A percentile compares a stretch with the other conserved stretches of the same genome.
These are phyloP conservation scores for Apostichopus californicus DNA, from an alignment of 35 echinoderm and acorn worm genomes.

Conservation along the genomic window DNA sequence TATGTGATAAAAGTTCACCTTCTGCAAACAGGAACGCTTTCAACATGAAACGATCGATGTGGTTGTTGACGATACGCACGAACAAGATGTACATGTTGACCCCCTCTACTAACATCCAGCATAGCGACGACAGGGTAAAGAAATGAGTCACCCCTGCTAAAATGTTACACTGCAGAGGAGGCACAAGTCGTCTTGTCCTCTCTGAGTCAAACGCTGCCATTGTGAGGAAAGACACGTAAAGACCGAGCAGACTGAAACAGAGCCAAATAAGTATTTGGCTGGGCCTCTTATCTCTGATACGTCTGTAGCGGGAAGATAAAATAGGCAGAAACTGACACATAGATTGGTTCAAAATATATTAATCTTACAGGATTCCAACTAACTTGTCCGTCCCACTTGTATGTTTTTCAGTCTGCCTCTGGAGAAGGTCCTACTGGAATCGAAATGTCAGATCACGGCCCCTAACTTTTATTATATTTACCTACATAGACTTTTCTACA, in stretches of 20 bases:
- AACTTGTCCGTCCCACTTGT: no score
- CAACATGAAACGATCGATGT: slow-evolving; percentile 68
- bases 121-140: slow-evolving; percentile 75
- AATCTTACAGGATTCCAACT: no score
- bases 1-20: slow-evolving; percentile 26
- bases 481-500: no score
- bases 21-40: slow-evolving; percentile 73
- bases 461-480: no score
- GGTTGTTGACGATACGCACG: slow-evolving; percentile 61
- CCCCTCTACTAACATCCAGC: slow-evolving; percentile 79
- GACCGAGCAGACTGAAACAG: slow-evolving; percentile 56
- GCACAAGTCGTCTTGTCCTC: slow-evolving; percentile 38
- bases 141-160: slow-evolving; percentile 69
- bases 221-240: slow-evolving; percentile 70
- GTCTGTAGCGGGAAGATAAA: slow-evolving; percentile 33
- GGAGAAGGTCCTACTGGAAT: no score
- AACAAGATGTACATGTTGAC: slow-evolving; percentile 82
- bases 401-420: no score
- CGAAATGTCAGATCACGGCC: no score
- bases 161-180: slow-evolving; percentile 59
- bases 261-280: slow-evolving; percentile 75
- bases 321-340: neutral
- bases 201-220: slow-evolving; percentile 70
- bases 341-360: no score
- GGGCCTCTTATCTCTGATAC: slow-evolving; percentile 67